These are phyloP conservation scores for Chionoecetes opilio DNA, from an alignment of 1,140 invertebrate genomes.

Conservation along the genomic window DNA sequence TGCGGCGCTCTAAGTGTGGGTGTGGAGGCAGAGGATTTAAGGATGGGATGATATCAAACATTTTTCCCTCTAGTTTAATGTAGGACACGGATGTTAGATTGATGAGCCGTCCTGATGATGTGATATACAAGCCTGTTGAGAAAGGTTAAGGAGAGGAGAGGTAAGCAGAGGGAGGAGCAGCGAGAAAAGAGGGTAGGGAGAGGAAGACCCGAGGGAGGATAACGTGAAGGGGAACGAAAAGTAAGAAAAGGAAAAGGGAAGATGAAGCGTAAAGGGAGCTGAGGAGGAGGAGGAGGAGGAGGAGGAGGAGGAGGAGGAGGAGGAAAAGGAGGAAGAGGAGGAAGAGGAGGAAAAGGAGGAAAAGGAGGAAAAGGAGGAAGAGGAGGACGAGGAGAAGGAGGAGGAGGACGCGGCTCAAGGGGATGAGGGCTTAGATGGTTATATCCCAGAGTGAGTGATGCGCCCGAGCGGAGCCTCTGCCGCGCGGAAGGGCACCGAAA, in stretches of 20 bases:
- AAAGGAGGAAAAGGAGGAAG: too few species aligned
- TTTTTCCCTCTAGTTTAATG: conserved; percentile 60
- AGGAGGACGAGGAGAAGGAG: background rate
- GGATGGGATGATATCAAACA: conserved; percentile 50
- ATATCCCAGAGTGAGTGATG: conserved; percentile 27
- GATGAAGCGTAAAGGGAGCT: background rate
- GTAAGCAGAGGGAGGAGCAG: background rate
- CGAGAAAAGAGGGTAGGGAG: background rate
- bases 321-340: background rate
- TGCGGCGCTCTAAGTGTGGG: background rate
- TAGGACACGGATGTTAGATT: conserved; percentile 55
- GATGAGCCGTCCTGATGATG: conserved; percentile 63
- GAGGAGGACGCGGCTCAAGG: background rate
- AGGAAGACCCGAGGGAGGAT: background rate
- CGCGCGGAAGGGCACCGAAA: background rate
- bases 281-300: background rate
- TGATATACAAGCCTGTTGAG: conserved; percentile 54
- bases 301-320: background rate
- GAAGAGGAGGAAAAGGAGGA: too few species aligned
- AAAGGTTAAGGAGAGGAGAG: conserved; percentile 24
- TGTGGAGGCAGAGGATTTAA: background rate
- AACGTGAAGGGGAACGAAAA: background rate
- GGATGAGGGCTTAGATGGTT: conserved; percentile 25
- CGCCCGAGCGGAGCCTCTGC: background rate
- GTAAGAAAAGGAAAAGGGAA: background rate